A percentile compares a stretch with the other conserved stretches of the same genome.
Conservation (phyloP, 2,797 vertebrate genomes). For the Pantherophis alleghaniensis region DNA sequence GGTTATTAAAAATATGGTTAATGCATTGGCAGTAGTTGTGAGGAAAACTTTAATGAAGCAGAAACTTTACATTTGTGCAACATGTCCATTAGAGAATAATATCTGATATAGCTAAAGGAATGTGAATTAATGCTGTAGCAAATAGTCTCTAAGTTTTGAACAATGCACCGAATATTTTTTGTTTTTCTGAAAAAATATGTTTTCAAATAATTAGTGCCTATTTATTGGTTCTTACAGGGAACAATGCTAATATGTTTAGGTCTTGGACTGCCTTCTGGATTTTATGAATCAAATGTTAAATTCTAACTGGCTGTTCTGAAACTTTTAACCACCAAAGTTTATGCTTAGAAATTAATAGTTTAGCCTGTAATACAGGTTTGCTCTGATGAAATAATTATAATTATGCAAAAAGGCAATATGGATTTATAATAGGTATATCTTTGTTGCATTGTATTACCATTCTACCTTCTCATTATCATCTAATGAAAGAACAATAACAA, state of each 20-base stretch:
- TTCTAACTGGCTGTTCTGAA: conserved; percentile 29
- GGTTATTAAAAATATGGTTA: background rate
- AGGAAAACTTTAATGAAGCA: background rate
- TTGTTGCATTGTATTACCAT: conserved; percentile 30
- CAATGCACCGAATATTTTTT: background rate
- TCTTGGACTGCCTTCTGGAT: background rate
- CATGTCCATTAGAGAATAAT: background rate
- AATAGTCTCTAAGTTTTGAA: background rate
- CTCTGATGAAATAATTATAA: conserved; percentile 28
- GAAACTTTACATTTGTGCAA: background rate
- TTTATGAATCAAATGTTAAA: background rate
- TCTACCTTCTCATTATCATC: conserved; percentile 20
- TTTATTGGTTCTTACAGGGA: background rate
- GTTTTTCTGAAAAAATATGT: background rate
- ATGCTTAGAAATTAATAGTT: conserved; percentile 3
- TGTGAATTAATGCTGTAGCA: background rate
- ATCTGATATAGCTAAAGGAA: background rate
- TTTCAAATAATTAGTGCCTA: background rate
- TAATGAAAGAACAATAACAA: conserved; percentile 34
- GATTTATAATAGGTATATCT: conserved; percentile 36
- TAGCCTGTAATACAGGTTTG: conserved; percentile 9
- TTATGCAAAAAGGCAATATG: conserved; percentile 19
- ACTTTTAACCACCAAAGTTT: conserved; percentile 22
- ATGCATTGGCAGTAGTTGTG: background rate
- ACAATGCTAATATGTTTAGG: background rate